Evolutionary conservation across 92 coral and sea anemone species (phyloP).

Genomic region (Zoanthus gigantus): DNA sequence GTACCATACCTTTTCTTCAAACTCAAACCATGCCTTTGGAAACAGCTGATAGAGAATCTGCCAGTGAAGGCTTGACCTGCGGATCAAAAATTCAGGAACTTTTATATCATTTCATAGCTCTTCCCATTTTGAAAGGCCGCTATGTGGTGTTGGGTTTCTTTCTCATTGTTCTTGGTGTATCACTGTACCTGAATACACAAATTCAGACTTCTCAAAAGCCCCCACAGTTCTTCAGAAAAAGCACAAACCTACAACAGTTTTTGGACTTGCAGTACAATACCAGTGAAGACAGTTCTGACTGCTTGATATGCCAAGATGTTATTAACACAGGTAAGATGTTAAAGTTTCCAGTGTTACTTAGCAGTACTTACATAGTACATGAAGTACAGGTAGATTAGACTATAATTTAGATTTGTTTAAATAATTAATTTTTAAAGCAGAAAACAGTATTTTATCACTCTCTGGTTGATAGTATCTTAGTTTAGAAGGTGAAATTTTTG

Average conservation of each 20-base stretch:
- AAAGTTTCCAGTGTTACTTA: no score
- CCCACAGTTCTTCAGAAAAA: constrained; percentile 85
- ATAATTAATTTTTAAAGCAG: no score
- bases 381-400: no score
- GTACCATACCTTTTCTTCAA: constrained; percentile 8
- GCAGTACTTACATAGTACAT: no score
- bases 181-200: constrained; percentile 67
- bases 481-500: no score
- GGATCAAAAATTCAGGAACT: constrained; percentile 60
- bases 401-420: no score
- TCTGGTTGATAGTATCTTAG: no score
- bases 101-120: constrained; percentile 66
- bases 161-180: constrained; percentile 45
- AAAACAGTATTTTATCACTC: no score
- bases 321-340: constrained; percentile 38
- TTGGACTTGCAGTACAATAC: constrained; percentile 82
- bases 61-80: constrained; percentile 27
- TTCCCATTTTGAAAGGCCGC: constrained; percentile 68
- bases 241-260: constrained; percentile 85
- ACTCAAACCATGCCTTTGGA: neutral
- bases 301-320: constrained; percentile 65
- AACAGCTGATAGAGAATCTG: neutral
- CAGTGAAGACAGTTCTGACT: constrained; percentile 69
- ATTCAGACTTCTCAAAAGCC: constrained; percentile 80
- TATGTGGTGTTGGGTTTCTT: constrained; percentile 62